Conservation (phyloP, 2,113 vertebrate genomes). For the Tachysurus vachellii region DNA sequence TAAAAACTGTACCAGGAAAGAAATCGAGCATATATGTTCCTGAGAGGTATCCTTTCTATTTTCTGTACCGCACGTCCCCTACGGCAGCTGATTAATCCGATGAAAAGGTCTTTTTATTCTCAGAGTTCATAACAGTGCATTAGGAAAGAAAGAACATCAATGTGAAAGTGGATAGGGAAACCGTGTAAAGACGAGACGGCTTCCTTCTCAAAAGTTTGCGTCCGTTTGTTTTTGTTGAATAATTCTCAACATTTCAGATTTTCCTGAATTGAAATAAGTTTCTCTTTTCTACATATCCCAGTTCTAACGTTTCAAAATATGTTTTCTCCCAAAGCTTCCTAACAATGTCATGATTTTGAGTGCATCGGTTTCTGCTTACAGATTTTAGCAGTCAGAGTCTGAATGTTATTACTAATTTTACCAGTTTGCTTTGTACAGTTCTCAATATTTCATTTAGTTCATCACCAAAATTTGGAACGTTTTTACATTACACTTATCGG, state of each 20-base stretch:
- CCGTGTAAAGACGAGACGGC: constrained; percentile 60
- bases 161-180: constrained; percentile 67
- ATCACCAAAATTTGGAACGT: background rate
- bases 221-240: constrained; percentile 26
- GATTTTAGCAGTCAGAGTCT: background rate
- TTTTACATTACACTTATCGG: background rate
- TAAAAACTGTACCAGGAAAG: background rate
- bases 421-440: background rate
- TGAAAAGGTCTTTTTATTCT: constrained; percentile 63
- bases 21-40: background rate
- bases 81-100: background rate
- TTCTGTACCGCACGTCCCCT: background rate
- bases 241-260: background rate
- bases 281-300: background rate
- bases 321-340: background rate
- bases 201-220: background rate
- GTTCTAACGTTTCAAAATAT: background rate
- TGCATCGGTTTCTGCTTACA: background rate
- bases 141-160: constrained; percentile 62
- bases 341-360: background rate
- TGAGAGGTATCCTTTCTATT: background rate
- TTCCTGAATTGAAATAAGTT: background rate
- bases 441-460: background rate
- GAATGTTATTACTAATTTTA: background rate
- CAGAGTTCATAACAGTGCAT: constrained; percentile 36